Conservation (phyloP, 2,888 invertebrate species). For the Leucania comma region DNA sequence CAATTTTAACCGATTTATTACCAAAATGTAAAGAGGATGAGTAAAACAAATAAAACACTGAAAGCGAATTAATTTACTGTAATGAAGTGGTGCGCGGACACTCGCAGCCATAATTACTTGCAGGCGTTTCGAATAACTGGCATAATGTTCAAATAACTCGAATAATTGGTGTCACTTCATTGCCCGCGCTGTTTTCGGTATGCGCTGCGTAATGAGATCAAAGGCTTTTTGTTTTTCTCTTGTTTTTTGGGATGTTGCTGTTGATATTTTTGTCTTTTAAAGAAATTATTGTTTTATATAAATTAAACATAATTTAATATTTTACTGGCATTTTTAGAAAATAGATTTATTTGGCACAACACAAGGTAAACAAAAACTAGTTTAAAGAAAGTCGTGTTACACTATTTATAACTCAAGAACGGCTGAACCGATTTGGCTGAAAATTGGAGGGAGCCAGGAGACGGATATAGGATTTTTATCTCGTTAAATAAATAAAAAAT, state of each 20-base stretch:
- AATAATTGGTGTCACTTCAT: slow-evolving; percentile 29
- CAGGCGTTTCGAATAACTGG: slow-evolving; percentile 41
- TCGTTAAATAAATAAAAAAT: no score
- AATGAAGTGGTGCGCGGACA: slow-evolving; percentile 42
- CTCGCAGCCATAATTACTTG: slow-evolving; percentile 49
- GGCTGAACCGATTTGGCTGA: no score
- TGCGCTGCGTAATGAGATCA: slow-evolving; percentile 34
- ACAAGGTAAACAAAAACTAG: no score
- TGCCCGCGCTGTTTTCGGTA: slow-evolving; percentile 11
- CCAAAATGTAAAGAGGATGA: slow-evolving; percentile 8
- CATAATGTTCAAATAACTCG: slow-evolving; percentile 40
- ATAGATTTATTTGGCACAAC: no score
- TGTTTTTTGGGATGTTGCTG: background rate
- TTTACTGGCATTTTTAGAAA: no score
- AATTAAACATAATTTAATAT: no score
- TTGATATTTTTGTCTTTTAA: background rate
- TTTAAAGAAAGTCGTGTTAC: no score
- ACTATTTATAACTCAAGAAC: no score
- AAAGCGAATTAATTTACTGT: slow-evolving; percentile 32
- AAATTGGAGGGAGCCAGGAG: no score
- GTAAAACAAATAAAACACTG: slow-evolving; percentile 20
- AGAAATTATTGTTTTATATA: background rate
- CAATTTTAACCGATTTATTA: background rate
- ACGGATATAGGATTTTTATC: no score
- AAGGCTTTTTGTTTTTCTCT: slow-evolving; percentile 24